Evolutionary conservation across 2,888 invertebrate genomes (phyloP), one percentile per base, ranked within the genome.

Genomic region (Myopa testacea): DNA sequence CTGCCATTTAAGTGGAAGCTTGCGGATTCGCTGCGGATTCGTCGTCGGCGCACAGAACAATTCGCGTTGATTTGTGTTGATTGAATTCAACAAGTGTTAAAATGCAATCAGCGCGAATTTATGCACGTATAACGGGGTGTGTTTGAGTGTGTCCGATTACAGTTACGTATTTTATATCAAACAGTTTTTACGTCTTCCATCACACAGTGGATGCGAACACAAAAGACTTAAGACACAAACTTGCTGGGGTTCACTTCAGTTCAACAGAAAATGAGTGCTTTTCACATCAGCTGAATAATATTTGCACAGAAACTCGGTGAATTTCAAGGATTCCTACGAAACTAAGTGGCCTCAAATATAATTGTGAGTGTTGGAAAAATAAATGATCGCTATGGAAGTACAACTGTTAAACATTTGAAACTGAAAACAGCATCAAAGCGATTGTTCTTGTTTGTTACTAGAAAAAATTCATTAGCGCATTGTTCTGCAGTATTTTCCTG

Each of bases 71-170:
- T 75, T 75, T 75, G 74, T 60, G 69, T 75, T 75, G 75, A 75
- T 75, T 75, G 68, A 75, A 75, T 75, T 60, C 69, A 75, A 75
- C 75, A 75, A 75, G 68, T 75, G 75, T 75, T 75, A 45, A 69
- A 75, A 75, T 67, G 67, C 75, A 45, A 75, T 75, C 75, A 75
- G 19, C 19, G 67, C n/a, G 67, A 75, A 69, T 69, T 75, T 68
- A 69, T 75, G 75, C 62, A 69, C 14, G 60, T 63, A 19, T 40
- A n/a, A n/a, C n/a, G 45, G 55, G 55, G 55, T 55, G 55, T 55
- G 55, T 55, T 45, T 37, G 19, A 19, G 0, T 67, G 67, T 55
- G 67, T 26, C 58, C 38, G 37, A 55, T 38, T 67, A 75, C 75
- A 7, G 75, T 75, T 58, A 38, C 16, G 55, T 68, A 68, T 19